A percentile compares a stretch with the other conserved stretches of the same genome.
Evolutionary conservation across 2,888 invertebrate species (phyloP).

Genomic region (Noctua fimbriata): DNA sequence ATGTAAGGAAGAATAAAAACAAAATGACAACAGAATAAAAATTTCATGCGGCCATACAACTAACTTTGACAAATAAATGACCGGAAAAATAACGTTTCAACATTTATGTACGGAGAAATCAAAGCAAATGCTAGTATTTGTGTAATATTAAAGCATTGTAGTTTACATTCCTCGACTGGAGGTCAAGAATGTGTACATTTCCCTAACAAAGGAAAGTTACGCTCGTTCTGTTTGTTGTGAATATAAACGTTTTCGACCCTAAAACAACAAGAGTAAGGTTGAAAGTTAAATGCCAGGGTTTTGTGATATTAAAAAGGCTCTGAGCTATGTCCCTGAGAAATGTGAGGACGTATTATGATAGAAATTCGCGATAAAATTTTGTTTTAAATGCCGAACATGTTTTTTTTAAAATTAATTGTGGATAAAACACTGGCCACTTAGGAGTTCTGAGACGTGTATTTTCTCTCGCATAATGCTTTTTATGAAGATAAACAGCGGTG

Average conservation of each 20-base stretch:
- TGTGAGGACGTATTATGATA: constrained; percentile 55
- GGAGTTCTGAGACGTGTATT: not conserved
- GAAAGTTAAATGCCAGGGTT: constrained; percentile 24
- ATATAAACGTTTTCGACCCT: constrained; percentile 38
- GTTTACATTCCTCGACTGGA: constrained; percentile 57
- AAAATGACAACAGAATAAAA: constrained; percentile 11
- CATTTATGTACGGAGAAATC: constrained; percentile 53
- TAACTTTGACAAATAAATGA: constrained; percentile 39
- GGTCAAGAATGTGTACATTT: constrained; percentile 65
- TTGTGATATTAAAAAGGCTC: constrained; percentile 59
- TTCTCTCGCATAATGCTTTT: not conserved
- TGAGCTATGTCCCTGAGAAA: constrained; percentile 42
- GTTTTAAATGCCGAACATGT: constrained; percentile 29
- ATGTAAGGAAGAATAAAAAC: not conserved
- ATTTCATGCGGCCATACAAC: not conserved
- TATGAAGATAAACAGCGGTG: not conserved
- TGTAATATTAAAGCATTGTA: constrained; percentile 61
- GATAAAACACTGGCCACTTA: not conserved
- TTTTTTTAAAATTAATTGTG: constrained; percentile 11
- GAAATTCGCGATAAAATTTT: constrained; percentile 45
- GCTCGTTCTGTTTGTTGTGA: constrained; percentile 47
- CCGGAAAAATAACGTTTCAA: constrained; percentile 42
- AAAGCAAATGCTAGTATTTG: constrained; percentile 58
- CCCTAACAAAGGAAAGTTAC: constrained; percentile 63
- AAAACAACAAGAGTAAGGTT: constrained; percentile 22